Base-by-base conservation (phyloP, 2,888 invertebrate genomes). In the Onchidella celtica region DNA sequence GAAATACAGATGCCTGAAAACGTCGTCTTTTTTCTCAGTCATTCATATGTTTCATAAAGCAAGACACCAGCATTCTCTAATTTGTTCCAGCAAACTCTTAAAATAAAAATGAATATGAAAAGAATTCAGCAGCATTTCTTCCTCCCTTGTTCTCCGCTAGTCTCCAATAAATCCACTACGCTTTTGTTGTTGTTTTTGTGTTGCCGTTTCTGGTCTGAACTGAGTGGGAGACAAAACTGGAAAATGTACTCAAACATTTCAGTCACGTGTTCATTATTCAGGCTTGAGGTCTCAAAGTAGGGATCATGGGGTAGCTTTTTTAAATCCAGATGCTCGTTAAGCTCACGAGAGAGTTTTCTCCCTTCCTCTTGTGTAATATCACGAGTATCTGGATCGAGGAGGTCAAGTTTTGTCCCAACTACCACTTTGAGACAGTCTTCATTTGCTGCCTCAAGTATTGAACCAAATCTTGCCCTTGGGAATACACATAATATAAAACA, bases 211-310 rank as follows among this genome's bases (percentile, higher is more conserved):
- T 82, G 82, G 17, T 84, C 81, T 0, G 78, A 84, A 32, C 83
- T 85, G 40, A 86, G 83, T 0, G 91, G 91, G 40, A 92, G 79
- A 78, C 89, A 89, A 72, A 89, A 83, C 57, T 91, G 85, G 80
- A 93, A 92, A 27, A 92, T 90, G 76, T 87, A 91, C 79, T 93
- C 92, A 87, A 93, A 93, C 72, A 91, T 89, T 55, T 89, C 86
- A 6, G 86, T 85, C 21, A 93, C 91, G 84, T 90, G 89, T 24
- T 88, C 84, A 27, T 92, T 92, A 32, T 85, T 87, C 47, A 90
- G 83, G 85, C 92, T 92, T 3, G 92, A 92, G 0, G 93, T 93
- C 82, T 92, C 93, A 86, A 92, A 93, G 84, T 91, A 92, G 0
- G 92, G 92, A 3, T 90, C 87, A 17, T 82, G 79, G 21, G 84